These are phyloP conservation scores for Myopa testacea DNA, from an alignment of 2,888 invertebrate genomes.

Conservation along the genomic window DNA sequence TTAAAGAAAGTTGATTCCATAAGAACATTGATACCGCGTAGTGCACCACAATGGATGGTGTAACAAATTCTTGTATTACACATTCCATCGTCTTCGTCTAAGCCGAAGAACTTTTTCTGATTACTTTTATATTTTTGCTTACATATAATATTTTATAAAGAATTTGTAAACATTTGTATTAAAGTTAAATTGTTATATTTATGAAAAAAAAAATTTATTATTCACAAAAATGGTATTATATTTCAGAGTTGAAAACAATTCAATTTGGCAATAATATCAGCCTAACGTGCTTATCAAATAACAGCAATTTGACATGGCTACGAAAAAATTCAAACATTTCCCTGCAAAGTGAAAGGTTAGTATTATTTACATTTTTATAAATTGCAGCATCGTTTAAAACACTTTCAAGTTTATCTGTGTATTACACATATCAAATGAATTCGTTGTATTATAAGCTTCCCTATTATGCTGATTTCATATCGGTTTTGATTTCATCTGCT, in stretches of 20 bases:
- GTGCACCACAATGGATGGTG: too few relatives aligned
- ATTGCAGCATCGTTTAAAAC: neutral
- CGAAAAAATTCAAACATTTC: neutral
- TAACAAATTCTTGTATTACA: too few relatives aligned
- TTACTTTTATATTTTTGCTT: too few relatives aligned
- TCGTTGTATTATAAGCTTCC: neutral
- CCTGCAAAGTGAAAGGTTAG: neutral
- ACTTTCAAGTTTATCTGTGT: neutral
- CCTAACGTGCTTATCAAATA: neutral
- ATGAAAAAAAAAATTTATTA: too few relatives aligned
- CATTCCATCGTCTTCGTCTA: too few relatives aligned
- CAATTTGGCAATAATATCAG: neutral
- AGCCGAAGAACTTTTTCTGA: too few relatives aligned
- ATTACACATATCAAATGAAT: neutral
- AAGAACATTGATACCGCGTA: too few relatives aligned
- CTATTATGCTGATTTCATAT: neutral
- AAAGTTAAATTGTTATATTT: too few relatives aligned
- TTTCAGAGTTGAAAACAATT: neutral
- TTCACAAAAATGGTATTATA: neutral
- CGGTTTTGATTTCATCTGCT: neutral
- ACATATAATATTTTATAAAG: too few relatives aligned
- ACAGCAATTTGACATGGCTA: conserved; percentile 1
- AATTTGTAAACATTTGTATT: too few relatives aligned
- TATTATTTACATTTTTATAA: neutral
- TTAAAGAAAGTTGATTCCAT: too few relatives aligned